A percentile compares a stretch with the other conserved stretches of the same genome.
These are phyloP conservation scores for Perdita meconis DNA, from an alignment of 2,888 invertebrate genomes.

Conservation along the genomic window DNA sequence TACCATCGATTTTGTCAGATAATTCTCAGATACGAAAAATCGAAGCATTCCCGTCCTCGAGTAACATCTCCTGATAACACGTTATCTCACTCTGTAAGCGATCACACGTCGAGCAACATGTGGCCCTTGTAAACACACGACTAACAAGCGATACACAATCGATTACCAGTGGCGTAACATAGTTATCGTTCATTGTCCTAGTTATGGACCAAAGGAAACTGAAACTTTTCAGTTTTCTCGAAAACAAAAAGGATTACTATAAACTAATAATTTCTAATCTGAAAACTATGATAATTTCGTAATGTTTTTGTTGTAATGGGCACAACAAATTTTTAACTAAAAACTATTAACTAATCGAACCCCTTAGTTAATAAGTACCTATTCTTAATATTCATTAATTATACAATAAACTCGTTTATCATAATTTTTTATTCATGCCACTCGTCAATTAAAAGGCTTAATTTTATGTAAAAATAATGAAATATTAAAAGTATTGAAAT, in stretches of 20 bases:
- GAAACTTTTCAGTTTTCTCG: not conserved
- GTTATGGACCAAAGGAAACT: constrained; percentile 20
- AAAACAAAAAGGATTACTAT: constrained; percentile 8
- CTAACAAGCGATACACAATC: constrained; percentile 33
- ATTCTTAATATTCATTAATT: too few species aligned
- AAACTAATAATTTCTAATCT: not conserved
- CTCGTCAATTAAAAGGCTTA: too few species aligned
- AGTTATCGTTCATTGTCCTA: constrained; percentile 50
- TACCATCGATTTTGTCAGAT: not conserved
- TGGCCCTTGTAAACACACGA: constrained; percentile 57
- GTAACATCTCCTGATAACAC: constrained; percentile 58
- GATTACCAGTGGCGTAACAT: constrained; percentile 22
- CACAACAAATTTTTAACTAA: too few species aligned
- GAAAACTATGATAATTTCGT: too few species aligned
- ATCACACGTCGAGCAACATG: constrained; percentile 57
- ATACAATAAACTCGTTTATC: too few species aligned
- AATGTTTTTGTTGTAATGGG: too few species aligned
- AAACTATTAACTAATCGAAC: too few species aligned
- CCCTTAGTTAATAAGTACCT: too few species aligned
- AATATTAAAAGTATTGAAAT: too few species aligned
- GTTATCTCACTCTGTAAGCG: constrained; percentile 59
- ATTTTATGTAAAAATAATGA: too few species aligned
- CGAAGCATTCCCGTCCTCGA: not conserved
- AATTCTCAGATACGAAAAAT: not conserved
- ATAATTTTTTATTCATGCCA: too few species aligned